Evolutionary conservation across 1,140 invertebrate species (phyloP), one percentile per base, ranked within the genome.

Genomic region (Andricus grossulariae): DNA sequence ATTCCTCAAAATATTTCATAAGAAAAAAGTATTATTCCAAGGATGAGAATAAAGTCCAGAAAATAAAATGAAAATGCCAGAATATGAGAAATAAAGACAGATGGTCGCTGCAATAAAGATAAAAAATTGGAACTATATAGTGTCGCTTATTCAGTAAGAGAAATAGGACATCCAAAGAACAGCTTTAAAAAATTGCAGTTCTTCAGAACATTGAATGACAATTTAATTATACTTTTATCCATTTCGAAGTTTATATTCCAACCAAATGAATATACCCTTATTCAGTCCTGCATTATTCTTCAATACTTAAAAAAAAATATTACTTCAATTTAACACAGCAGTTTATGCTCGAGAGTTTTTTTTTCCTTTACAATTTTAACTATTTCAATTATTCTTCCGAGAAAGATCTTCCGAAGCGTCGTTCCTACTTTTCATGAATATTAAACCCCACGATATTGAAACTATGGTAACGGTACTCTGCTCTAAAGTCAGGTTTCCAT

Each of bases 391-490:
- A 66, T 66, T 66, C 60, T 66, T 7, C 15, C 16, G 60, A 10
- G 60, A 66, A 66, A 66, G 25, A 45, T 66, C 13, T 66, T 66
- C 39, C 10, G 10, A 3, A 57, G 19, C 19, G 8, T 32, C 19
- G 55, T 57, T 25, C 13, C 57, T 45, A 0, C 57, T 66, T 66
- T 66, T 39, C 60, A 66, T 66, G 60, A 66, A 66, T 66, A 66
- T 66, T 66, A 66, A 66, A 66, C 13, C 13, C 60, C 25, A 66
- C 25, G 60, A 66, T 66, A 66, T 66, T 66, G 60, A 66, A 66
- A 66, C 60, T 66, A 66, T 66, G 39, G 60, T 15, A 66, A 66
- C 4, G 6, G 25, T 39, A 13, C 25, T 32, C 21, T 11, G 4
- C 19, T 60, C 60, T 66, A 7, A 66, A 66, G 39, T 16, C 25